These are phyloP conservation scores for Neoniphon sammara DNA, from an alignment of 2,797 vertebrate species.

Conservation along the genomic window DNA sequence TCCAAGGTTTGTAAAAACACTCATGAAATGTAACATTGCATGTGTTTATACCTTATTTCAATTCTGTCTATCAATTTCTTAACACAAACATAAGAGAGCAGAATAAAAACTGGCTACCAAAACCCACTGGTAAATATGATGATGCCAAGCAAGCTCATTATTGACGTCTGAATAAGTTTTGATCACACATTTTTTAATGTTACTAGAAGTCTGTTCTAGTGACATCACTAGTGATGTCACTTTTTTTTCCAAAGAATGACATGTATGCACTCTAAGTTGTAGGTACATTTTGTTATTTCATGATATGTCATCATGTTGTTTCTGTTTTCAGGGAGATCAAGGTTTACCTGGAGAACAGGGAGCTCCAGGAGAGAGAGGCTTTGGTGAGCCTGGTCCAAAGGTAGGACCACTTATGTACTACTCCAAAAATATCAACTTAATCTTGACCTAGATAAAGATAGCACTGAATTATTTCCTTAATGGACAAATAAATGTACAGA, in stretches of 20 bases:
- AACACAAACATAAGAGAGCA: too few species aligned
- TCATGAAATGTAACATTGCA: conserved; percentile 7
- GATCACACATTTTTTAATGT: too few species aligned
- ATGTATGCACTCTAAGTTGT: too few species aligned
- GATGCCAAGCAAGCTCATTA: neutral
- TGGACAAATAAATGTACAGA: neutral
- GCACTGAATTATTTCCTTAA: neutral
- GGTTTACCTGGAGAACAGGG: conserved; percentile 90
- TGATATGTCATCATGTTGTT: neutral
- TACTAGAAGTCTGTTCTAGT: too few species aligned
- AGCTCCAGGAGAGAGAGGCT: conserved; percentile 85
- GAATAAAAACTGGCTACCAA: too few species aligned
- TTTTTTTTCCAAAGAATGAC: neutral
- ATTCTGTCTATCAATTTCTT: too few species aligned
- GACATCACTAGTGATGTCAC: too few species aligned
- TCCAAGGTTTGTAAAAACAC: conserved; percentile 83
- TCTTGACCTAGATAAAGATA: neutral
- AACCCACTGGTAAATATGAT: too few species aligned
- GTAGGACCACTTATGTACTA: conserved; percentile 68
- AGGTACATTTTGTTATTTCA: too few species aligned
- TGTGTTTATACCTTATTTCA: too few species aligned
- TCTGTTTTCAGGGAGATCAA: conserved; percentile 84
- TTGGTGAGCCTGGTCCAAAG: conserved; percentile 87
- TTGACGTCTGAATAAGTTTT: neutral
- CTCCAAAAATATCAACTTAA: neutral